Evolutionary conservation across 1,140 invertebrate genomes (phyloP).

Genomic region (Cydia amplana): DNA sequence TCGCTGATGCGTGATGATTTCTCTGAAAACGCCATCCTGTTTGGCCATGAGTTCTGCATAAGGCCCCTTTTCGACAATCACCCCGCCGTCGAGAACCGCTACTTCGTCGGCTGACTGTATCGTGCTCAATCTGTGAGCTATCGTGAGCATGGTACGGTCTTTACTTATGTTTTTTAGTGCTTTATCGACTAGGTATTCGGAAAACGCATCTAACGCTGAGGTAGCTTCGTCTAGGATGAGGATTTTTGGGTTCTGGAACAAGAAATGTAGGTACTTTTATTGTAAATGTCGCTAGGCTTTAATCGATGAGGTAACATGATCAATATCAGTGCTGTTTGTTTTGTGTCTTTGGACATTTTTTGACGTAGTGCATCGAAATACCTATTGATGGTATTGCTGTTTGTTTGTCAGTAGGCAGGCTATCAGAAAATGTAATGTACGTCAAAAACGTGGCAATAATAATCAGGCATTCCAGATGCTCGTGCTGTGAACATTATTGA

Average conservation of each 20-base stretch:
- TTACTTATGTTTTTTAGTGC: slow-evolving; percentile 90
- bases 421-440: no score
- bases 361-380: no score
- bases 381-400: no score
- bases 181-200: slow-evolving; percentile 92
- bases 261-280: slow-evolving; percentile 37
- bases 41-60: slow-evolving; percentile 81
- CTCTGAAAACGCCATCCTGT: slow-evolving; percentile 63
- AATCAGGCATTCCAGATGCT: no score
- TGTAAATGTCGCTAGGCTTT: not conserved
- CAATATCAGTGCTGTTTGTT: no score
- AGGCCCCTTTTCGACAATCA: slow-evolving; percentile 90
- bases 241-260: slow-evolving; percentile 88
- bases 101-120: slow-evolving; percentile 95
- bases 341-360: no score
- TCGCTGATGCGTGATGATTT: slow-evolving; percentile 67
- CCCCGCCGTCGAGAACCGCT: slow-evolving; percentile 91
- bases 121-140: slow-evolving; percentile 95
- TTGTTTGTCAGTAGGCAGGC: no score
- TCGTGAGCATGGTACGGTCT: slow-evolving; percentile 92
- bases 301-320: no score
- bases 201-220: slow-evolving; percentile 95
- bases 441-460: no score
- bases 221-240: slow-evolving; percentile 94
- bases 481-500: no score